Evolutionary conservation across 1,140 invertebrate species (phyloP), one percentile per base, ranked within the genome.

Genomic region (Andrena cerasifolii): DNA sequence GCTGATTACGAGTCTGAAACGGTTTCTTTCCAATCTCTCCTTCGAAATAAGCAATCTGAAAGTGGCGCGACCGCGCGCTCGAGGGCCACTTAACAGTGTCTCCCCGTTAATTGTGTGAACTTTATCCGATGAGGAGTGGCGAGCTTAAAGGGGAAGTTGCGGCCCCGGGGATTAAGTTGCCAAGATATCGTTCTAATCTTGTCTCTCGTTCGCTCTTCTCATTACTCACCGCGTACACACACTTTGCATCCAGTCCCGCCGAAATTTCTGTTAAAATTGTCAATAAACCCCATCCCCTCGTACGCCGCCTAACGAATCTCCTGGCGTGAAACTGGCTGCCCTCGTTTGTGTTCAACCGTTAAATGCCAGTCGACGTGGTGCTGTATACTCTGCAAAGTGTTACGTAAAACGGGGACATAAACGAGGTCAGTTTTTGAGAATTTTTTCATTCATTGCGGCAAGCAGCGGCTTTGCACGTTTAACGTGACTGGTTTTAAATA

Each of bases 121-220:
- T 83, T 79, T 79, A 79, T 79, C 82, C 65, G 53, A 79, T 65
- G 80, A 82, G 26, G n/a, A 61, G 70, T 68, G 58, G 43, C 40
- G 28, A 56, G 76, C 47, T 84, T 84, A 83, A 79, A 79, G 26
- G 63, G 67, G 81, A 78, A 83, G 82, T 82, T 83, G 81, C 82
- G 80, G 81, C 67, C 53, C 61, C 28, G 51, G 49, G 80, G 81
- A 82, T 82, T 83, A 83, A 83, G 80, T 68, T 70, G 67, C 61
- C 62, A 61, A 58, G 81, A 82, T 83, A 83, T 83, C 81, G 80
- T 82, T 71, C 67, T 83, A 81, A 82, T 83, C 81, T 78, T 73
- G 74, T 82, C 74, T 73, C 49, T 43, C 43, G 40, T 40, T 63
- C 24, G 43, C 62, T 68, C 54, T 63, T 82, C 81, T 73, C 81